Conservation (phyloP, 2,888 invertebrate genomes). For the Drosophila stalkeri region DNA sequence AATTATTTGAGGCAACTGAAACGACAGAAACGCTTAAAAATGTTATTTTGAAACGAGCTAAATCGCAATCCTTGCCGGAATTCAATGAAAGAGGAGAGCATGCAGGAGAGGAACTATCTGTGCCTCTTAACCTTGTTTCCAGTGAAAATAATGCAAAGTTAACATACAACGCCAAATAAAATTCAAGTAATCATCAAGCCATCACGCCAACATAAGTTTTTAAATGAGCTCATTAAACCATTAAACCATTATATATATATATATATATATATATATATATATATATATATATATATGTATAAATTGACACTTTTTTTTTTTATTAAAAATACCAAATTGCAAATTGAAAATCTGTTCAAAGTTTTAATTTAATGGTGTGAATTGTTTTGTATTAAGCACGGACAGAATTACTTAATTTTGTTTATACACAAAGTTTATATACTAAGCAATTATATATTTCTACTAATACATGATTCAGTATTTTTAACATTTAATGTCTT, state of each 20-base stretch:
- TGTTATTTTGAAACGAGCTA: conserved; percentile 67
- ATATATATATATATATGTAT: conserved; percentile 45
- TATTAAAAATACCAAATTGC: conserved; percentile 79
- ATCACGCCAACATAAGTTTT: conserved; percentile 67
- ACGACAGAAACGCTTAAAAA: conserved; percentile 67
- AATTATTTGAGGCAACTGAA: conserved; percentile 51
- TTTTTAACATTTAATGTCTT: conserved; percentile 77
- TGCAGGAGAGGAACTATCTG: conserved; percentile 70
- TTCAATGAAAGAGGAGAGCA: conserved; percentile 64
- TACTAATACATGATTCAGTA: conserved; percentile 79
- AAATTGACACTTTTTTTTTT: conserved; percentile 67
- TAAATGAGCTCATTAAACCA: conserved; percentile 57
- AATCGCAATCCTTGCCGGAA: conserved; percentile 64
- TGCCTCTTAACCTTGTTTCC: conserved; percentile 81
- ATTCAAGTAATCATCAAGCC: conserved; percentile 55
- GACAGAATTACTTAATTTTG: conserved; percentile 79
- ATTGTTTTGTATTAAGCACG: conserved; percentile 71
- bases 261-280: conserved; percentile 20
- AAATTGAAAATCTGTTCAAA: conserved; percentile 51
- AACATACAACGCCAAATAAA: conserved; percentile 80
- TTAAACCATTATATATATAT: conserved; percentile 18
- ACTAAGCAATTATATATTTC: conserved; percentile 66
- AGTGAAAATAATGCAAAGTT: conserved; percentile 80
- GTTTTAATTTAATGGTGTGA: conserved; percentile 69
- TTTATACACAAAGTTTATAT: conserved; percentile 54